Evolutionary conservation across 2,113 vertebrate species (phyloP), one percentile per base, ranked within the genome.

Genomic region (Corythoichthys intestinalis): DNA sequence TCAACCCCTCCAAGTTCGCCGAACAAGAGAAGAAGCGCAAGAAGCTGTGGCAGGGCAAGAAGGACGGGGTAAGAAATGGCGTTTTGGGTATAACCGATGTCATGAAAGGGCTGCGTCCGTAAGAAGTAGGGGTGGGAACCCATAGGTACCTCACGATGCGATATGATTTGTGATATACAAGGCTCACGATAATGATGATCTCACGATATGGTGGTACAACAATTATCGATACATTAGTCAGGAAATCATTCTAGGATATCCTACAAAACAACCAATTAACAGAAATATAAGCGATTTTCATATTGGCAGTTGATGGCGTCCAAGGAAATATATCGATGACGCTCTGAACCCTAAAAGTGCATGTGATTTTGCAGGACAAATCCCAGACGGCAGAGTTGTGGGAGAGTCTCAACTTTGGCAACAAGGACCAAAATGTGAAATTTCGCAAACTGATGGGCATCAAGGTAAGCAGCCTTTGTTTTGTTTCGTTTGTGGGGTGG

Each of bases 361-460:
- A 41, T 41, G 15, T 61, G 44, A 37, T 39, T 72, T 83, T 76
- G 68, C 75, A 98, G 96, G 97, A 99, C 83, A 98, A 98, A 83
- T 98, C 96, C 1, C 96, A 98, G 76, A 96, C 97, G 71, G 96
- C 96, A 74, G 96, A 99, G 91, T 92, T 98, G 79, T 99, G 97
- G 97, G 97, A 99, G 84, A 98, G 96, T 56, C 61, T 99, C 2
- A 99, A 97, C 87, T 99, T 99, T 89, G 97, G 97, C 86, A 98
- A 98, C 84, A 98, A 99, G 94, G 95, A 98, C 94, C 97, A 99
- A 95, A 99, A 99, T 75, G 95, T 97, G 39, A 99, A 99, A 89
- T 99, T 99, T 89, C 94, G 97, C 74, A 99, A 99, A 86, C 83
- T 99, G 67, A 99, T 99, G 97, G 97, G 97, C 73, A 99, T 99